phyloP scores from a whole-genome alignment of 2,888 invertebrate species.

The Blastobasis lacticolella region DNA sequence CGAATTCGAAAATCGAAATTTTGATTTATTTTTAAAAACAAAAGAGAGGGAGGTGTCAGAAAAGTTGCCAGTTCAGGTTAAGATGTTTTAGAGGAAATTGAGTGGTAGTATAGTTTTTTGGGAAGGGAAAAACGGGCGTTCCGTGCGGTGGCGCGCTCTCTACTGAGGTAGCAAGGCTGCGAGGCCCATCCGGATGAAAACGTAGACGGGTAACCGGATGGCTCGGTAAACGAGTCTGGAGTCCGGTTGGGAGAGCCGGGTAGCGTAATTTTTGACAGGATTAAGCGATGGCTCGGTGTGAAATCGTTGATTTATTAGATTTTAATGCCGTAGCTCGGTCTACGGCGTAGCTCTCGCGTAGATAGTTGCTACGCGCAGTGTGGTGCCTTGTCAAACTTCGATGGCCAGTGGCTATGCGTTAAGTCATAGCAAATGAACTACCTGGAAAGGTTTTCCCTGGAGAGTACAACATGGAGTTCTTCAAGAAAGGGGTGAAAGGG shows the following conservation, averaged over 20 bases:
- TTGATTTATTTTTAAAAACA: conserved; percentile 14
- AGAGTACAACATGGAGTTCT: too few species aligned
- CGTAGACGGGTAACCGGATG: neutral
- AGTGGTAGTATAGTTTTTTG: too few species aligned
- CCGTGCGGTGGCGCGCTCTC: conserved; percentile 20
- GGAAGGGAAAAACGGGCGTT: conserved; percentile 16
- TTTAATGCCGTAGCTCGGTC: neutral
- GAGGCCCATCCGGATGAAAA: too few species aligned
- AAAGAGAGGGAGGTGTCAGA: conserved; percentile 11
- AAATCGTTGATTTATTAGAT: conserved; percentile 2
- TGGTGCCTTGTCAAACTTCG: too few species aligned
- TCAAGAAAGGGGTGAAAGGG: too few species aligned
- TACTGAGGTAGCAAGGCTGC: conserved; percentile 18
- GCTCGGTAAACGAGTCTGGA: neutral
- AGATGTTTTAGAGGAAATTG: too few species aligned
- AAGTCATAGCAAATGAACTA: too few species aligned
- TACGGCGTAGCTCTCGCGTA: neutral
- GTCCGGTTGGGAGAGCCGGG: neutral
- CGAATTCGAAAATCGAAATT: conserved; percentile 12
- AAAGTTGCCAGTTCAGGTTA: too few species aligned
- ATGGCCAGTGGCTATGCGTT: too few species aligned
- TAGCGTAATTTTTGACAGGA: too few species aligned
- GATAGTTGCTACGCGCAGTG: too few species aligned
- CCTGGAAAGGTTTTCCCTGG: too few species aligned
- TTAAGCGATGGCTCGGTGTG: neutral